A percentile compares a stretch with the other conserved stretches of the same genome.
phyloP scores from a whole-genome alignment of 2,888 invertebrate genomes.

The Iphiclides podalirius region DNA sequence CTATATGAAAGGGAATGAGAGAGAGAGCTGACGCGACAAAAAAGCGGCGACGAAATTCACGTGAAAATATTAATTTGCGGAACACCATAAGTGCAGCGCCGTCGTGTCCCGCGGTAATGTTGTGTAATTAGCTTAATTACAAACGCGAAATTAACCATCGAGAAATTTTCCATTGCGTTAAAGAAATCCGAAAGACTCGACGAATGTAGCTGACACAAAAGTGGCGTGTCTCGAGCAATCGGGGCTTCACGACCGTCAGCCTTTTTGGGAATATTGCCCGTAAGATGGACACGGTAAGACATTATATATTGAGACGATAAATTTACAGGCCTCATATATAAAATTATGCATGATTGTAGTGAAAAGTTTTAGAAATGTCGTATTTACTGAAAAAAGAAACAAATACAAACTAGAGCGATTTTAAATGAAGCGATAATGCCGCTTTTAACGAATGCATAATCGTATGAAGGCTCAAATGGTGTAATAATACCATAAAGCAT shows the following conservation, averaged over 20 bases:
- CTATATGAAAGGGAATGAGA: too few species aligned
- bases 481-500: constrained; percentile 19
- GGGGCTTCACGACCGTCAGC: not conserved
- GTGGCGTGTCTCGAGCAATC: not conserved
- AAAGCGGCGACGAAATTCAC: not conserved
- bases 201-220: constrained; percentile 8
- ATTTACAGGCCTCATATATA: too few species aligned
- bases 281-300: not conserved
- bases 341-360: too few species aligned
- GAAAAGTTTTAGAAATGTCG: too few species aligned
- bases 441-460: constrained; percentile 13
- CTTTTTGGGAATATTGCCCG: not conserved
- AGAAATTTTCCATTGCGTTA: constrained; percentile 5
- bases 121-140: constrained; percentile 17
- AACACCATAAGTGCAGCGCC: constrained; percentile 2
- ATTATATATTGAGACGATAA: not conserved
- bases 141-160: constrained; percentile 10
- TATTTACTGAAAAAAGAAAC: too few species aligned
- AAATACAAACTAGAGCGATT: too few species aligned
- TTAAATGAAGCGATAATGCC: not conserved
- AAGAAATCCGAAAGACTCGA: constrained; percentile 3
- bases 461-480: constrained; percentile 15
- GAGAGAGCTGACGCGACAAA: too few species aligned
- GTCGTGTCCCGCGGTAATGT: constrained; percentile 5
- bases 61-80: not conserved